A percentile compares a stretch with the other conserved stretches of the same genome.
phyloP scores from a whole-genome alignment of 2,113 vertebrate species.

The Sinocyclocheilus grahami region DNA sequence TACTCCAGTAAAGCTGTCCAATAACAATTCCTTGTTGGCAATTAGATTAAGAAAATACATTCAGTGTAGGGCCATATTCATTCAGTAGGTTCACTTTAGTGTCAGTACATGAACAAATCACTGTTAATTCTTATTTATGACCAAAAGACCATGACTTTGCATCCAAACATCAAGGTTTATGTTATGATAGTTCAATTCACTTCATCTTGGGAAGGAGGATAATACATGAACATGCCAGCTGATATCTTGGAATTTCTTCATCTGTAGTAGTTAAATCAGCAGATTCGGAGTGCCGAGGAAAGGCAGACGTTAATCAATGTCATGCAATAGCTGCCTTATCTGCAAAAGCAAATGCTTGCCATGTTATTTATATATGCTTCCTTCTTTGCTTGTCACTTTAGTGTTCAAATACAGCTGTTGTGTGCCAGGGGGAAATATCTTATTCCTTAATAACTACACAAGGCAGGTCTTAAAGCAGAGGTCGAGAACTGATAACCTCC shows the following conservation, averaged over 20 bases:
- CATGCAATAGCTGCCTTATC: conserved; percentile 69
- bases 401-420: conserved; percentile 57
- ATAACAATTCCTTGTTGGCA: too few relatives aligned
- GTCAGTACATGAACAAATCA: not conserved
- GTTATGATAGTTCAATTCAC: not conserved
- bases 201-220: conserved; percentile 22
- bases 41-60: too few relatives aligned
- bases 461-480: conserved; percentile 63
- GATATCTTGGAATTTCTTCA: conserved; percentile 13
- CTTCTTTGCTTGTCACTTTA: conserved; percentile 56
- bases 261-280: conserved; percentile 60
- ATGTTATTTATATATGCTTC: conserved; percentile 60
- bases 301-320: conserved; percentile 66
- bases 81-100: not conserved
- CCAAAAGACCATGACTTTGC: not conserved
- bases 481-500: conserved; percentile 71
- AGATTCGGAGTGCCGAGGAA: conserved; percentile 59
- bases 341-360: conserved; percentile 62
- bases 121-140: not conserved
- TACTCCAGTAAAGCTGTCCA: too few relatives aligned
- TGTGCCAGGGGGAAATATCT: conserved; percentile 13
- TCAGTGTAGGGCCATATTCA: not conserved
- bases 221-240: conserved; percentile 6
- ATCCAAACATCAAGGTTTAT: not conserved
- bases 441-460: conserved; percentile 65